These are phyloP conservation scores for Entomyzon cyanotis DNA, from an alignment of 2,113 vertebrate species.

Conservation along the genomic window DNA sequence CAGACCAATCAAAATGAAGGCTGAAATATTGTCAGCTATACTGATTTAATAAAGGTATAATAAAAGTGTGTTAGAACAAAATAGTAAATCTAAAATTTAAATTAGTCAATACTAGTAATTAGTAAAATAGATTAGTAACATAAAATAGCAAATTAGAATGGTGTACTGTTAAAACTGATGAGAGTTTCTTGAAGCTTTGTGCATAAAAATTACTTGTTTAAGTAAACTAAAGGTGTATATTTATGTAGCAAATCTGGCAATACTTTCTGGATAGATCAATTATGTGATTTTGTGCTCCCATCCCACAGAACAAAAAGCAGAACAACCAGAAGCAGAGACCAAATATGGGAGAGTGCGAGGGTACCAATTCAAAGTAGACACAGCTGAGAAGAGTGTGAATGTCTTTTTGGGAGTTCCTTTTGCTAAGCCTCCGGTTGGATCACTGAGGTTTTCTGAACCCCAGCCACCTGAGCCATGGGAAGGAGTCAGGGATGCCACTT, in stretches of 20 bases:
- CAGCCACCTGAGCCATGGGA: slow-evolving; percentile 75
- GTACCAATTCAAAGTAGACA: slow-evolving; percentile 65
- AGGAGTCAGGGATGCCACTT: slow-evolving; percentile 75
- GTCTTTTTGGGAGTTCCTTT: slow-evolving; percentile 82
- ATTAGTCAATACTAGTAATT: neutral
- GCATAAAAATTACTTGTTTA: neutral
- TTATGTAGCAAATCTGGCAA: neutral
- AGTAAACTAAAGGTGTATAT: neutral
- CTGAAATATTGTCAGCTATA: neutral
- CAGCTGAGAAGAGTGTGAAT: slow-evolving; percentile 66
- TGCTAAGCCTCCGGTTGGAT: slow-evolving; percentile 80
- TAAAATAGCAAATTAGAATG: neutral
- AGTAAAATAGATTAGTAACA: neutral
- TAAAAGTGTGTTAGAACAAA: neutral
- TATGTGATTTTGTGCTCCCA: neutral
- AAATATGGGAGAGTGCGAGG: slow-evolving; percentile 76
- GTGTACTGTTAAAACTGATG: neutral
- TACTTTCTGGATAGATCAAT: neutral
- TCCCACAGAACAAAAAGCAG: neutral
- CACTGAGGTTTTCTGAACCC: slow-evolving; percentile 78
- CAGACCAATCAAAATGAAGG: neutral
- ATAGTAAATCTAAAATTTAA: too few species aligned
- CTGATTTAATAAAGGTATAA: neutral
- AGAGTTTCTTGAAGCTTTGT: neutral
- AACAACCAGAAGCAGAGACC: slow-evolving; percentile 73